Base-by-base conservation (phyloP, 2,888 invertebrate species). In the Epirrhoe tristata region DNA sequence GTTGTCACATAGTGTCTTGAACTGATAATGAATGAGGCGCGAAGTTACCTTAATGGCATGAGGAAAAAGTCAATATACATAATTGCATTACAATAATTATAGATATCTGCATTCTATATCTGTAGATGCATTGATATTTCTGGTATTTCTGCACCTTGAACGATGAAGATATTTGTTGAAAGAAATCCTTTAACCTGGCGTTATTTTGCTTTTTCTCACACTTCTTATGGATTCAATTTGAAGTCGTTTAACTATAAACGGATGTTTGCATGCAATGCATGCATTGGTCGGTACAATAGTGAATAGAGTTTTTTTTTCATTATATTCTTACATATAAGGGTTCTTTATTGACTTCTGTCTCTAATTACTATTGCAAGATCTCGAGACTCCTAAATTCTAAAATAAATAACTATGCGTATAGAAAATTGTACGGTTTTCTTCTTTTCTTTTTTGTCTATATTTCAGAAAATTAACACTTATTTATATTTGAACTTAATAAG, bases 1-100 rank as follows among this genome's bases (percentile, higher is more conserved):
- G 70, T 78, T 80, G 82, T 80, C 81, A 75, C 75, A 72, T 70
- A 59, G 73, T 64, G 69, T 57, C 64, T 66, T 67, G 66, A 70
- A 64, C 72, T 69, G 67, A 67, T 73, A 66, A 69, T 70, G 59
- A 70, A 64, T 72, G 57, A 65, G 62, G 60, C 54, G 36, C 53
- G 55, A 55, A 54, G 50, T 57, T 43, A 53, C 17, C 24, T 64
- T 57, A 57, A 67, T 62, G 63, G 36, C 36, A 64, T 10, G 55
- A 67, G 58, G 55, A 65, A 62, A 61, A 61, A 62, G 54, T 53
- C 12, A 5, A 36, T 56, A 51, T 39, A 31, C 58, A 53, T 64
- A 64, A 60, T 66, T 57, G 46, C 50, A 52, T 63, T 58, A 63
- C 54, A 54, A 46, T 52, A 59, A 34, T 57, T 57, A 58, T 10